These are phyloP conservation scores for Prochilodus magdalenae DNA, from an alignment of 2,113 vertebrate species.

Conservation along the genomic window DNA sequence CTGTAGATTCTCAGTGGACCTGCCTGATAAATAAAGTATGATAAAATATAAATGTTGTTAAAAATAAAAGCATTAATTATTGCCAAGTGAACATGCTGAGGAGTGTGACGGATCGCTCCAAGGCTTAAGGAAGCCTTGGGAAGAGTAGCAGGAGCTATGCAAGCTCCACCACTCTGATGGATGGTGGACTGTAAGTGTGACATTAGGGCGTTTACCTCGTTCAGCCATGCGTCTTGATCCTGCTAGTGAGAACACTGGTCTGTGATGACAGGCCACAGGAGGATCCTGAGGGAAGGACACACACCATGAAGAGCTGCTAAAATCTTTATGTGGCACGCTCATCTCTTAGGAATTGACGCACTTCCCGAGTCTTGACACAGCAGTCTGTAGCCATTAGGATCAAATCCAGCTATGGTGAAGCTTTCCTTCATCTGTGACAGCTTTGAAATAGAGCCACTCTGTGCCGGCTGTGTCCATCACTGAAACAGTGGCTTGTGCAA, in stretches of 20 bases:
- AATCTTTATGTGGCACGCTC: slow-evolving; percentile 60
- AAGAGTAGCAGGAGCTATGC: not conserved
- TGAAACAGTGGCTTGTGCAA: slow-evolving; percentile 39
- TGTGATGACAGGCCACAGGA: slow-evolving; percentile 11
- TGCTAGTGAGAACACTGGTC: slow-evolving; percentile 7
- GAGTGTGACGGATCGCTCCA: not conserved
- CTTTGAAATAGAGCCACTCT: slow-evolving; percentile 57
- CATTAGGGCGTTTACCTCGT: slow-evolving; percentile 31
- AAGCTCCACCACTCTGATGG: slow-evolving; percentile 34
- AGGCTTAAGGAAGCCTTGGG: slow-evolving; percentile 16
- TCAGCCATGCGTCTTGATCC: slow-evolving; percentile 26
- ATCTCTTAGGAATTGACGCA: slow-evolving; percentile 52
- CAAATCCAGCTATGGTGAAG: slow-evolving; percentile 57
- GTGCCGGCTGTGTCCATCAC: slow-evolving; percentile 36
- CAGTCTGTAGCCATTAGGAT: slow-evolving; percentile 59
- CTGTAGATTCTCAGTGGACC: not conserved
- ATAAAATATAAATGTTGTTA: not conserved
- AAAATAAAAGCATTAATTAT: not conserved
- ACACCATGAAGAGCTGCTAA: slow-evolving; percentile 55
- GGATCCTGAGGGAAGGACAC: slow-evolving; percentile 55
- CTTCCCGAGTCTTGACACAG: slow-evolving; percentile 55
- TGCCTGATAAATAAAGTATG: not conserved
- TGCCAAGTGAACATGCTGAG: not conserved
- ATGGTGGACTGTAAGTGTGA: slow-evolving; percentile 28
- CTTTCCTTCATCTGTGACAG: slow-evolving; percentile 59